Evolutionary conservation across 2,113 vertebrate genomes (phyloP).

Genomic region (Neotragus pygmaeus): DNA sequence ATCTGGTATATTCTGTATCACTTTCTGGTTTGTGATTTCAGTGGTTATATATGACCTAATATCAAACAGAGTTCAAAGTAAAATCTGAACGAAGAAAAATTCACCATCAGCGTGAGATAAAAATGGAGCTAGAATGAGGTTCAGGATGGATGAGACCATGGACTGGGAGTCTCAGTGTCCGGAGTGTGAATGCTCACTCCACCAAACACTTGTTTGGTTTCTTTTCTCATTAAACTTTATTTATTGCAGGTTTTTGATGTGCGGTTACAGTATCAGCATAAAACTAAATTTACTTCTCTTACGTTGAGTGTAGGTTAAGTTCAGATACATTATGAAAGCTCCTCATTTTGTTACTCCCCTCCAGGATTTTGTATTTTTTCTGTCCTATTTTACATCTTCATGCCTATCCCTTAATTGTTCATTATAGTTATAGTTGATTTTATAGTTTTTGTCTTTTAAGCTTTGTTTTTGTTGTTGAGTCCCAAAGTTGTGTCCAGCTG

Average conservation of each 20-base stretch:
- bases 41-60: not conserved
- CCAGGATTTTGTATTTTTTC: not conserved
- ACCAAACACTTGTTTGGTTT: not conserved
- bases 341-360: not conserved
- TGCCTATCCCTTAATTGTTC: not conserved
- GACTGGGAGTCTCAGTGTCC: accelerated
- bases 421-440: not conserved
- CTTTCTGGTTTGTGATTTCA: not conserved
- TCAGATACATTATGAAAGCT: not conserved
- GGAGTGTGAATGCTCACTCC: not conserved
- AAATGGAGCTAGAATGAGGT: not conserved
- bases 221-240: not conserved
- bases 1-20: not conserved
- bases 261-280: not conserved
- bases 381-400: not conserved
- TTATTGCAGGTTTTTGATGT: not conserved
- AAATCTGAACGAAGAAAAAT: not conserved
- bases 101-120: not conserved
- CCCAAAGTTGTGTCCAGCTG: not conserved
- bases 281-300: not conserved
- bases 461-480: not conserved
- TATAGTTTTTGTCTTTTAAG: not conserved
- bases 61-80: not conserved
- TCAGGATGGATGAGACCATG: not conserved
- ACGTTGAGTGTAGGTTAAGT: not conserved